Base-by-base conservation (phyloP, 2,113 vertebrate genomes). In the Strix aluco region DNA sequence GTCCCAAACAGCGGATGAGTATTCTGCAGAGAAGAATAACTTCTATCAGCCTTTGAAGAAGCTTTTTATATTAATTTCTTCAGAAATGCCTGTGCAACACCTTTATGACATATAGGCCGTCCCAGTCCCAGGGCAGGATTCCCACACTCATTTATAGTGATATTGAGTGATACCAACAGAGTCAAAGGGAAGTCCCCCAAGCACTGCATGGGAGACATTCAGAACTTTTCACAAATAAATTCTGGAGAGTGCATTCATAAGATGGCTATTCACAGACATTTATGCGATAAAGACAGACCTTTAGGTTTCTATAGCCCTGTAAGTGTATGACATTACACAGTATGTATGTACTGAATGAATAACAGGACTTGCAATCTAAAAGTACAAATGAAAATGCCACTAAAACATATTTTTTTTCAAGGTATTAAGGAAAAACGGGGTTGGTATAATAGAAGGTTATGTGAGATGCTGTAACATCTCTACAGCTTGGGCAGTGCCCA, bases 341-440 rank as follows among this genome's bases (percentile, higher is more conserved):
- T 62, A 57, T 27, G 15, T 72, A 84, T 15, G 27, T 42, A 54
- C 40, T 72, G 81, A 92, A 85, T 57, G 66, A 94, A 79, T 77
- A 97, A 92, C 66, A 90, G 62, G 58, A 87, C 20, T 77, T 87
- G 62, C 18, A 91, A 80, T 72, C 54, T 36, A 51, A 81, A 89
- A 38, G 57, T 84, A 77, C 58, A 75, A 87, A 92, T 73, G 77
- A 87, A 92, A 96, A 95, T 82, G 78, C 25, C 79, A 85, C 73
- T 89, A 89, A 88, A 95, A 65, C 77, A 62, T 85, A 89, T 63
- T 26, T 22, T 71, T 94, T 75, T 58, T 2, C 61, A 82, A 58
- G 9, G 20, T 82, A 90, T 89, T 95, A 85, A 69, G 62, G 25
- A 62, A 94, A 91, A 91, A 85, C 7, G 5, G 58, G 21, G 11